Evolutionary conservation across 1,140 invertebrate species (phyloP), one percentile per base, ranked within the genome.

Genomic region (Bombus pascuorum): DNA sequence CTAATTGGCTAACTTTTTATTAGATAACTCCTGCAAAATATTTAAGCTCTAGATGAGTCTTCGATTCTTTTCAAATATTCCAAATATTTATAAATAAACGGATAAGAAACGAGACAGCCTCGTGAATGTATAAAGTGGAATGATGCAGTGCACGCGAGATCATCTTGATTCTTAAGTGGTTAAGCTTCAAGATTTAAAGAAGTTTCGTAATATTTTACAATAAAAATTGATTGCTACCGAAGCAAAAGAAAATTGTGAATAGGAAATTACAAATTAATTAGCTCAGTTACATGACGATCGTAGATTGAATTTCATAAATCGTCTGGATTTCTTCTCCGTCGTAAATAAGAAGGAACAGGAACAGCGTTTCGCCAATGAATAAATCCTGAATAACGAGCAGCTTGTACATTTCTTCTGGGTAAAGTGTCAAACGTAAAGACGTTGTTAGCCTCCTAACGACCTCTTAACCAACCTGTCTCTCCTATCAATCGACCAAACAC

Each of bases 351-450:
- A 10, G 32, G 9, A 28, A 32, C 32, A 28, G 9, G 32, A 37
- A 68, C 9, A 34, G 12, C 68, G 37, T 39, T 28, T 71, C 37
- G 68, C 25, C 39, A 39, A 39, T 28, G 68, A 37, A 39, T 39
- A 71, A 71, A 9, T 68, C 9, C 8, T 37, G 62, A 47, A 9
- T 34, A 47, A 47, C 13, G 42, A 13, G 15, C 39, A 39, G n/a
- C 39, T 59, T 39, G 68, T 42, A 28, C 42, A 70, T 70, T 83
- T 34, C 42, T n/a, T 8, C 72, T n/a, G 42, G 32, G 72, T 73
- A 81, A 89, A 68, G 78, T 85, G 88, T 76, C 84, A 75, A 72
- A 86, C 76, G 66, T 72, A 42, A 89, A 86, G 87, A 89, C 72
- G 83, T 86, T 86, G 87, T 89, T 79, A 86, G 65, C 44, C 59